Evolutionary conservation across 2,797 vertebrate genomes (phyloP).

Genomic region (Dicrostonyx torquatus): DNA sequence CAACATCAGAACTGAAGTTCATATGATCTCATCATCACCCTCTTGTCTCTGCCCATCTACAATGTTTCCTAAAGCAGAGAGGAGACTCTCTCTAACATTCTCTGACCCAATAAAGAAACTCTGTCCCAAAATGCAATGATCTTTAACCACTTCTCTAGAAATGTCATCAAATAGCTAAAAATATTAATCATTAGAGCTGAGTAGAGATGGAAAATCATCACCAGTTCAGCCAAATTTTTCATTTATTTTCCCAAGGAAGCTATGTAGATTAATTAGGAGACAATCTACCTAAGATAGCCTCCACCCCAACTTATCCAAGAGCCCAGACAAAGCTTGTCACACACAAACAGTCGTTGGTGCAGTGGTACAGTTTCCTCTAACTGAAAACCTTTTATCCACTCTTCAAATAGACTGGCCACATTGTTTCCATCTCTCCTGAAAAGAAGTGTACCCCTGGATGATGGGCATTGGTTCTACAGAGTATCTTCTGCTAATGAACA

Average conservation of each 20-base stretch:
- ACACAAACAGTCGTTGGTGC: neutral
- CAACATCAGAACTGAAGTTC: neutral
- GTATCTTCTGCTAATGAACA: neutral
- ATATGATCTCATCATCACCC: neutral
- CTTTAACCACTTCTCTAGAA: neutral
- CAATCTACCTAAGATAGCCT: neutral
- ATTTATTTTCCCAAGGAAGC: neutral
- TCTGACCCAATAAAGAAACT: neutral
- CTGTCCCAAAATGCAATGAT: neutral
- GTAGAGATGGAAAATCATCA: neutral
- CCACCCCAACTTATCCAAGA: too few relatives aligned
- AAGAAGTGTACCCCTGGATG: neutral
- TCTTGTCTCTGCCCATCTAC: neutral
- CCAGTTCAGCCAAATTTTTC: neutral
- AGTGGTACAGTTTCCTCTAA: neutral
- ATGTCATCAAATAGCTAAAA: neutral
- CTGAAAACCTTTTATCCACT: neutral
- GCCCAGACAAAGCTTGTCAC: neutral
- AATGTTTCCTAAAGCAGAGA: neutral
- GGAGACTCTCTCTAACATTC: neutral
- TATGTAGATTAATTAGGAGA: neutral
- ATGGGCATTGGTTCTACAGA: neutral
- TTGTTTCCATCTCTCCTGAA: neutral
- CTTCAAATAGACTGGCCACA: neutral
- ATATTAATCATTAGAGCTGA: neutral